Evolutionary conservation across 2,888 invertebrate genomes (phyloP).

Genomic region (Lasioglossum malachurum): DNA sequence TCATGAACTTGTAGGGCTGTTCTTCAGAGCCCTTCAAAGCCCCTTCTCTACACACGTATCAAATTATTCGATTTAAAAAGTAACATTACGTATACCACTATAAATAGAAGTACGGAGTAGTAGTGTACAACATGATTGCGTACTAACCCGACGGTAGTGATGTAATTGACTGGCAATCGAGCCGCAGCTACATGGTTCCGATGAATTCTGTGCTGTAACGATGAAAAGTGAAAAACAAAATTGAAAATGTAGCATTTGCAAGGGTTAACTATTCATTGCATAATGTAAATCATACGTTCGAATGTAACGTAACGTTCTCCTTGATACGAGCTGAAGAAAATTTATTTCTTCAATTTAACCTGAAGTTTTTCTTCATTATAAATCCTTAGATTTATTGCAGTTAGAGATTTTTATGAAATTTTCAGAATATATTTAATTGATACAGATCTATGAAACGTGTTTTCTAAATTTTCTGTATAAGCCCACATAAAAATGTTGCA

Average conservation of each 20-base stretch:
- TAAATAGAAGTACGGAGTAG: conserved; percentile 3
- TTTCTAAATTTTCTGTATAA: too few species aligned
- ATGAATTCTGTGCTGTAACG: background rate
- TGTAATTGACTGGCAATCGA: conserved; percentile 4
- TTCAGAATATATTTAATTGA: too few species aligned
- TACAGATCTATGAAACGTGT: too few species aligned
- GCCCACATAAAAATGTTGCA: too few species aligned
- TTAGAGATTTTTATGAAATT: too few species aligned
- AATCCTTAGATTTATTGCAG: too few species aligned
- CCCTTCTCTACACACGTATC: background rate
- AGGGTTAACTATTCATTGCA: background rate
- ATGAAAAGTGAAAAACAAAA: background rate
- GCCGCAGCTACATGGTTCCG: background rate
- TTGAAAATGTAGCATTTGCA: background rate
- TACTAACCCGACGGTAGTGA: background rate
- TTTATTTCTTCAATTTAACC: too few species aligned
- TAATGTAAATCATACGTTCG: background rate
- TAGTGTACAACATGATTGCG: background rate
- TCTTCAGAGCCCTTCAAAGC: too few species aligned
- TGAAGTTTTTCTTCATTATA: too few species aligned
- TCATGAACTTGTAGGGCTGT: background rate
- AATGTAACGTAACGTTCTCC: too few species aligned
- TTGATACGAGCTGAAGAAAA: too few species aligned
- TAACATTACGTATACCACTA: background rate
- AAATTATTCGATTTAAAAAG: background rate